Percentiles rank a stretch among this genome's conserved stretches.
phyloP scores from a whole-genome alignment of 1,140 invertebrate genomes.

The Euborellia annulipes region DNA sequence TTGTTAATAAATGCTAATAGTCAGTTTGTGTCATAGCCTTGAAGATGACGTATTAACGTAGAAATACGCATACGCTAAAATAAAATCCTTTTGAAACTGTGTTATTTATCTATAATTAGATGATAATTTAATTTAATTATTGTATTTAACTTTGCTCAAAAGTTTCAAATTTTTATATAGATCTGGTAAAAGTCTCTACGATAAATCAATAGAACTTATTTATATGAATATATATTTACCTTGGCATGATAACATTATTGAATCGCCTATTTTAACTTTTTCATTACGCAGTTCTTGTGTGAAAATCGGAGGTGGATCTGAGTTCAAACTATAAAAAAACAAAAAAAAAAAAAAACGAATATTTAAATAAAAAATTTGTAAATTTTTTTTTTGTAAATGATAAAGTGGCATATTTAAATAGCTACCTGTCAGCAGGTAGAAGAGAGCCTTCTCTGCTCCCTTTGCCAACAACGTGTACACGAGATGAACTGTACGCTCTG shows the following conservation, averaged over 20 bases:
- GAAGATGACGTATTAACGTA: too few species aligned
- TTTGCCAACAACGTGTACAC: conserved; percentile 55
- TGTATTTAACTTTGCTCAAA: too few species aligned
- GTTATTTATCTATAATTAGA: too few species aligned
- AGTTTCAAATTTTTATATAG: too few species aligned
- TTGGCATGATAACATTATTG: conserved; percentile 51
- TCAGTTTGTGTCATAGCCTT: too few species aligned
- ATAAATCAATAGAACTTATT: too few species aligned
- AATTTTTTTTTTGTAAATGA: not conserved
- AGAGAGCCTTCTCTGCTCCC: conserved; percentile 38
- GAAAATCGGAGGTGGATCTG: conserved; percentile 57
- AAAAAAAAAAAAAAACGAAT: conserved; percentile 2
- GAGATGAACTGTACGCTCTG: conserved; percentile 59
- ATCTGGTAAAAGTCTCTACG: too few species aligned
- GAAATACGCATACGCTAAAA: too few species aligned
- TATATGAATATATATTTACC: conserved; percentile 34
- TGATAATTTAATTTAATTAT: too few species aligned
- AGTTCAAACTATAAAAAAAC: conserved; percentile 14
- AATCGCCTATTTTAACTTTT: conserved; percentile 58
- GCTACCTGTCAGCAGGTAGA: conserved; percentile 36
- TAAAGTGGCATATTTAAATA: not conserved
- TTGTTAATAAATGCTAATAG: too few species aligned
- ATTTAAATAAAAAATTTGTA: not conserved
- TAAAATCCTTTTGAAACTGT: too few species aligned
- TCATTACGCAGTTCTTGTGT: conserved; percentile 50